Percentiles rank a stretch among this genome's conserved stretches.
These are phyloP conservation scores for Phasianus colchicus DNA, from an alignment of 2,113 vertebrate genomes.

Conservation along the genomic window DNA sequence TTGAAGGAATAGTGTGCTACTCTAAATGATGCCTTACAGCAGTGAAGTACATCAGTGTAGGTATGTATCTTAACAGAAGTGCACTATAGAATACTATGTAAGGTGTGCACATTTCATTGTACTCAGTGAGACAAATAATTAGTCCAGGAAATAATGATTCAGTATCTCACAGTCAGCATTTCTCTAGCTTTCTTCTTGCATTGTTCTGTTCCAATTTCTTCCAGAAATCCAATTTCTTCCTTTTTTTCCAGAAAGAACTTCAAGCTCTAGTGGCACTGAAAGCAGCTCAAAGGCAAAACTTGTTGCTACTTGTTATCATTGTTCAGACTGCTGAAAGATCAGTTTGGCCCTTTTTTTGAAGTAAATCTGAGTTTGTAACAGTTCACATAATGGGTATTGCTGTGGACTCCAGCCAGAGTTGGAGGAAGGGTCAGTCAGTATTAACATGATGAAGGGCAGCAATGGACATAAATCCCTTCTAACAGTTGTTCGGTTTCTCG, in stretches of 20 bases:
- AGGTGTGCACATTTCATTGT: not conserved
- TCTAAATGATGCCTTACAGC: not conserved
- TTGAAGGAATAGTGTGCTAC: not conserved
- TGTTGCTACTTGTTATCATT: not conserved
- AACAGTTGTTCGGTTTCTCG: not conserved
- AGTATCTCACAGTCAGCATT: constrained; percentile 18
- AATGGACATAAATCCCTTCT: not conserved
- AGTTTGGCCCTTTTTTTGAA: not conserved
- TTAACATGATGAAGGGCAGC: not conserved
- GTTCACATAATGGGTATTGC: not conserved
- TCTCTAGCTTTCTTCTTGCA: not conserved
- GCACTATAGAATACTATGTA: not conserved
- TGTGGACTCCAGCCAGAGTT: not conserved
- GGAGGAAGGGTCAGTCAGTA: not conserved
- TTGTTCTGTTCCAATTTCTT: not conserved
- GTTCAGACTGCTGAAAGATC: not conserved
- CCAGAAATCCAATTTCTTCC: no score
- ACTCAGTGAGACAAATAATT: constrained; percentile 37
- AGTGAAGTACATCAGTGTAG: not conserved
- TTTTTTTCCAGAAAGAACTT: not conserved
- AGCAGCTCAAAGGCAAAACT: not conserved
- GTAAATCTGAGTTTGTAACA: not conserved
- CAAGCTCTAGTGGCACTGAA: not conserved
- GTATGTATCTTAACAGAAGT: not conserved
- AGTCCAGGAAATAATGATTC: constrained; percentile 35